Base-by-base conservation (phyloP, 2,888 invertebrate species). In the Apoderus coryli region DNA sequence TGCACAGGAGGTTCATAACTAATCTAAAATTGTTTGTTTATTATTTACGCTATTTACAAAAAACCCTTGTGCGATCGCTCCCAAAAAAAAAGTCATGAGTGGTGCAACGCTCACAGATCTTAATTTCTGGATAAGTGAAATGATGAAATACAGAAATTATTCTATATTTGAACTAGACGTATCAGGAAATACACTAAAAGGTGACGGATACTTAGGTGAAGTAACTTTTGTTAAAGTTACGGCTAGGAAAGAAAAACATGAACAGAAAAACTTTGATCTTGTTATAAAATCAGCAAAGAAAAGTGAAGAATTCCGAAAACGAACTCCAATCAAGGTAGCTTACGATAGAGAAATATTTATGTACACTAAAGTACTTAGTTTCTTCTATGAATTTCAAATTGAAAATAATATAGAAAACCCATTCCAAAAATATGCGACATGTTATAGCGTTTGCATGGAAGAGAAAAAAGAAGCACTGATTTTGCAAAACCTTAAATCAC, bases 341-440 rank as follows among this genome's bases (percentile, higher is more conserved):
- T 42, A 34, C 25, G 35, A 26, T 12, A 29, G 34, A 4, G 44
- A 44, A 25, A 40, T 40, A 15, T 31, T 31, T 11, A 33, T 41
- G 10, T 44, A 42, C 31, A 30, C 29, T 19, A 27, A 31, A 11
- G 14, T 44, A 13, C 15, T 37, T 11, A 40, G 40, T 9, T 27
- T 31, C 9, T 34, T 43, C 16, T 22, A 29, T 7, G 19, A 32
- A 12, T 37, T 44, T 14, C 41, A 44, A 26, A 24, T 23, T 5
- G 37, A 41, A 12, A 32, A 31, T 24, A 19, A 30, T 9, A 10
- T 36, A 6, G 10, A 25, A 10, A 29, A 12, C 35, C 37, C 3
- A 19, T 37, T 7, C 41, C 44, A 14, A 36, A 41, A 26, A 42
- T 39, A 25, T 41, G 40, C 26, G 27, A 31, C 4, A 32, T 37